These are phyloP conservation scores for Bujurquina vittata DNA, from an alignment of 2,113 vertebrate species.

Conservation along the genomic window DNA sequence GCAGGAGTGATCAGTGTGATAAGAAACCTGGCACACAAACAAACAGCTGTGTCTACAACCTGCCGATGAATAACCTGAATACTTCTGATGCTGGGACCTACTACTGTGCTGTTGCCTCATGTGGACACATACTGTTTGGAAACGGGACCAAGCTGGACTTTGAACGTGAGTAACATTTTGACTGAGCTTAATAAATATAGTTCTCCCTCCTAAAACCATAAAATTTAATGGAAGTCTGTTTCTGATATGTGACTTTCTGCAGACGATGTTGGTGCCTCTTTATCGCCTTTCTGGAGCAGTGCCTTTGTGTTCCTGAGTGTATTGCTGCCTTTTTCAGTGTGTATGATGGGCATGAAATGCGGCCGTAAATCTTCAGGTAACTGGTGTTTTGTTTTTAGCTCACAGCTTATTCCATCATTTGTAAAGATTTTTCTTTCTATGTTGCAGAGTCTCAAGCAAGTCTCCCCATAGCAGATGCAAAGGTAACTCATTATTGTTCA, in stretches of 20 bases:
- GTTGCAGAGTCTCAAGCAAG: not conserved
- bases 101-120: not conserved
- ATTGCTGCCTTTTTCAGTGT: not conserved
- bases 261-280: not conserved
- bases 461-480: not conserved
- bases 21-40: not conserved
- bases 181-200: not conserved
- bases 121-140: conserved; percentile 38
- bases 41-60: not conserved
- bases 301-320: not conserved
- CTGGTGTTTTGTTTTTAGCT: not conserved
- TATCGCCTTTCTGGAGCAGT: not conserved
- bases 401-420: not conserved
- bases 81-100: not conserved
- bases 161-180: not conserved
- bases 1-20: not conserved
- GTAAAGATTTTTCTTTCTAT: not conserved
- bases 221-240: not conserved
- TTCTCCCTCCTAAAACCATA: not conserved
- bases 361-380: not conserved
- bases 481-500: not conserved
- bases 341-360: not conserved
- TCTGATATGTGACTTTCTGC: not conserved
- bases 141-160: not conserved
- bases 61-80: not conserved